Conservation (phyloP, 2,888 invertebrate genomes). For the Andrena praecox region DNA sequence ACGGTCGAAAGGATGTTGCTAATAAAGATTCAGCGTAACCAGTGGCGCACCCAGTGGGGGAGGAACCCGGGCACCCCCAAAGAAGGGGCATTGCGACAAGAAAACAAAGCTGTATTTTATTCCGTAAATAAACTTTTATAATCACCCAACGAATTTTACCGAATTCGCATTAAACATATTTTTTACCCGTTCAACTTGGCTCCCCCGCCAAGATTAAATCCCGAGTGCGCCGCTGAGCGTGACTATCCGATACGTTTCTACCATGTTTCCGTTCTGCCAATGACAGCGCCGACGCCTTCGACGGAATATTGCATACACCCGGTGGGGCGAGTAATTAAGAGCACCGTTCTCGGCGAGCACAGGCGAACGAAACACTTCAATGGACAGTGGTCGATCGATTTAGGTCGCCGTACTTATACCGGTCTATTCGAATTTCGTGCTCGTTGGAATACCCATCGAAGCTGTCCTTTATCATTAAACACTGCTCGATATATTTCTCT, state of each 20-base stretch:
- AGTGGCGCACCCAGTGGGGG: too few species aligned
- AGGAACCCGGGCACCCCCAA: too few species aligned
- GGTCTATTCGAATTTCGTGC: slow-evolving; percentile 31
- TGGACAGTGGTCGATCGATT: slow-evolving; percentile 43
- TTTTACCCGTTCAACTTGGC: too few species aligned
- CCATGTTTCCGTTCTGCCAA: slow-evolving; percentile 1
- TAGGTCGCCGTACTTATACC: slow-evolving; percentile 33
- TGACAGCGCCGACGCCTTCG: slow-evolving; percentile 8
- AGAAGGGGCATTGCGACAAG: too few species aligned
- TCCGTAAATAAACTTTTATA: too few species aligned
- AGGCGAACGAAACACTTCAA: slow-evolving; percentile 17
- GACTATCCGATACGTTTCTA: too few species aligned
- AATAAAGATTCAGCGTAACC: too few species aligned
- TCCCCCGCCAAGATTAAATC: too few species aligned
- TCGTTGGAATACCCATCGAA: slow-evolving; percentile 26
- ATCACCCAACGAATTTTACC: too few species aligned
- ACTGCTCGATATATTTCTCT: not conserved
- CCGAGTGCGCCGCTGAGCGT: too few species aligned
- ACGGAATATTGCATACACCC: slow-evolving; percentile 38
- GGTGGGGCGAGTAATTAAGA: slow-evolving; percentile 26
- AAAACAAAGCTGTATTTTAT: too few species aligned
- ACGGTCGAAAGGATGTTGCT: slow-evolving; percentile 12
- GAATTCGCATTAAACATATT: too few species aligned
- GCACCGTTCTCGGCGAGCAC: slow-evolving; percentile 24
- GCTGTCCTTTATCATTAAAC: not conserved